Percentiles rank a stretch among this genome's conserved stretches.
phyloP scores from a whole-genome alignment of 1,140 invertebrate species.

The Trichonephila clavata region DNA sequence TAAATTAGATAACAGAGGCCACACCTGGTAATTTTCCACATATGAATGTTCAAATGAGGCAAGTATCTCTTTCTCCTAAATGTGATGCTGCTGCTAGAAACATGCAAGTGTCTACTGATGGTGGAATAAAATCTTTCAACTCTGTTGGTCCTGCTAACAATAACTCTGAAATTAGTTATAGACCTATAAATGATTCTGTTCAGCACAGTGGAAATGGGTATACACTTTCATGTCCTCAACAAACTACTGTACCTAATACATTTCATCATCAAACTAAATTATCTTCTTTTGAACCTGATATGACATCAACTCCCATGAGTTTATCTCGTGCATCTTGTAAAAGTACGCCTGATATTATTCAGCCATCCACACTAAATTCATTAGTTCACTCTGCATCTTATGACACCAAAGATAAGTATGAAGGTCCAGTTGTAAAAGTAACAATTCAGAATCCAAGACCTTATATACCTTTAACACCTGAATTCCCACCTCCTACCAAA shows the following conservation, averaged over 20 bases:
- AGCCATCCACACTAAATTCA: constrained; percentile 62
- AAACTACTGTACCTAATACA: constrained; percentile 22
- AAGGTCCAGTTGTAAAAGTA: constrained; percentile 83
- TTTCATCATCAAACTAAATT: constrained; percentile 42
- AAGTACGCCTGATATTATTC: constrained; percentile 66
- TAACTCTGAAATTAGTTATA: constrained; percentile 31
- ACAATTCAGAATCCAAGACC: constrained; percentile 78
- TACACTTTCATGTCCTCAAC: background rate
- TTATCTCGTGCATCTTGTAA: constrained; percentile 68
- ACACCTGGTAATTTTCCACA: background rate
- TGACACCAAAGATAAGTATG: constrained; percentile 64
- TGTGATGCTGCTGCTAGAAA: background rate
- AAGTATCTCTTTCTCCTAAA: background rate
- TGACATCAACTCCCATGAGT: constrained; percentile 71
- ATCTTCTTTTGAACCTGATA: constrained; percentile 62
- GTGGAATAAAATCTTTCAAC: background rate
- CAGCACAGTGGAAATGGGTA: background rate
- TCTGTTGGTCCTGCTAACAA: background rate
- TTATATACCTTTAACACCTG: constrained; percentile 80
- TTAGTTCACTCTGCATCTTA: constrained; percentile 56
- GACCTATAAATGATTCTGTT: constrained; percentile 17
- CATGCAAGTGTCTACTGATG: background rate
- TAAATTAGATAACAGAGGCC: background rate
- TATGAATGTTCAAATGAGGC: background rate
- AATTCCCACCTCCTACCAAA: constrained; percentile 90